A percentile compares a stretch with the other conserved stretches of the same genome.
Conservation (phyloP, 1,140 invertebrate genomes). For the Achroia grisella region DNA sequence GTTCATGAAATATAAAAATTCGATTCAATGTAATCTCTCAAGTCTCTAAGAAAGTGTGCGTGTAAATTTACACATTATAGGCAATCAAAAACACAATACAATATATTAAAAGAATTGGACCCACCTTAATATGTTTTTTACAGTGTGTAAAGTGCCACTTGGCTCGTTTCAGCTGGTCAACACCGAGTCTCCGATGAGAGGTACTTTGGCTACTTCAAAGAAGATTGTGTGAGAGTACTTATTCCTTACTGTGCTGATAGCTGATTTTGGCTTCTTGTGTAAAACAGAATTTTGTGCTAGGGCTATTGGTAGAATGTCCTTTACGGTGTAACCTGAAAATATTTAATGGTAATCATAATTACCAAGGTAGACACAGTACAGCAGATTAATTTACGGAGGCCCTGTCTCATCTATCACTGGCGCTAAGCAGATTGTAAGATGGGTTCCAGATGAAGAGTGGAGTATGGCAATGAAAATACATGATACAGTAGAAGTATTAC, state of each 20-base stretch:
- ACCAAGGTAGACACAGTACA: no score
- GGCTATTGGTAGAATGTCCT: slow-evolving; percentile 84
- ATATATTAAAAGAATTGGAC: slow-evolving; percentile 28
- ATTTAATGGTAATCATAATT: neutral
- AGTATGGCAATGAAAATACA: no score
- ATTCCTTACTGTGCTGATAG: slow-evolving; percentile 88
- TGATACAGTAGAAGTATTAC: no score
- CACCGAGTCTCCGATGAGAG: slow-evolving; percentile 71
- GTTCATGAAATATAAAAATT: no score
- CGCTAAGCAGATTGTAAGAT: no score
- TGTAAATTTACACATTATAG: no score
- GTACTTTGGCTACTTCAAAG: slow-evolving; percentile 86
- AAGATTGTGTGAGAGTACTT: slow-evolving; percentile 98
- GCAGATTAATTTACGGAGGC: no score
- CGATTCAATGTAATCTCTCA: no score
- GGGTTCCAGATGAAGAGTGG: no score
- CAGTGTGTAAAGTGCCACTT: slow-evolving; percentile 26
- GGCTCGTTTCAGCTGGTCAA: slow-evolving; percentile 39
- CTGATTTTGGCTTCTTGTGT: slow-evolving; percentile 81
- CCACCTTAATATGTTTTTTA: slow-evolving; percentile 35
- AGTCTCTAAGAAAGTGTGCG: no score
- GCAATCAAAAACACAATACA: neutral
- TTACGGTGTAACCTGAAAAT: slow-evolving; percentile 79
- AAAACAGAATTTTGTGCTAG: slow-evolving; percentile 85
- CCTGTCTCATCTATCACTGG: no score